phyloP scores from a whole-genome alignment of 2,113 vertebrate species.

The Chaetodon auriga region DNA sequence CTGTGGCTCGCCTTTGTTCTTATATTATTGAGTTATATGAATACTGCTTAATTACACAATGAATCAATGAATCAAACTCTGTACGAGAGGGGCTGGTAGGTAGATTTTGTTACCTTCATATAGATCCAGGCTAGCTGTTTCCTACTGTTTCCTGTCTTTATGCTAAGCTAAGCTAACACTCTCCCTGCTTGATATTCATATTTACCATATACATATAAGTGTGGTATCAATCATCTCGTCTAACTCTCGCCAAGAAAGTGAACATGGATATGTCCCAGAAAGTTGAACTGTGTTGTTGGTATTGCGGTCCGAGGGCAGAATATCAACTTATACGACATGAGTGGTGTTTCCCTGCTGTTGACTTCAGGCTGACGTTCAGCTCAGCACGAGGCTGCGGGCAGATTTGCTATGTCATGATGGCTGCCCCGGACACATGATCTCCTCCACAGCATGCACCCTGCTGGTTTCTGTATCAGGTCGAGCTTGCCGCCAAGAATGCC shows the following conservation, averaged over 20 bases:
- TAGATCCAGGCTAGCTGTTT: not conserved
- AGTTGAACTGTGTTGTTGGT: too few relatives aligned
- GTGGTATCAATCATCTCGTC: not conserved
- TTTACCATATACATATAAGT: not conserved
- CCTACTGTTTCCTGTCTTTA: not conserved
- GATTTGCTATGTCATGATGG: slow-evolving; percentile 76
- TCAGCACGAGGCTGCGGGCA: slow-evolving; percentile 41
- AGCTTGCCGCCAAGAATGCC: slow-evolving; percentile 43
- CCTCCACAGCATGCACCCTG: slow-evolving; percentile 9
- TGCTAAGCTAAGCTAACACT: slow-evolving; percentile 2
- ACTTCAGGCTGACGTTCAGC: slow-evolving; percentile 22
- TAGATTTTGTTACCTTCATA: not conserved
- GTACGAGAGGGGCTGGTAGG: too few relatives aligned
- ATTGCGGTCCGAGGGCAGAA: not conserved
- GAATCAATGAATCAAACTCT: too few relatives aligned
- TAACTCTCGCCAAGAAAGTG: not conserved
- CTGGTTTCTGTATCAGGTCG: slow-evolving; percentile 54
- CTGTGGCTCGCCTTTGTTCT: too few relatives aligned
- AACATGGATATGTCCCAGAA: not conserved
- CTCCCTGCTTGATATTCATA: not conserved
- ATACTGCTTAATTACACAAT: too few relatives aligned
- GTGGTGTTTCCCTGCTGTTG: slow-evolving; percentile 6
- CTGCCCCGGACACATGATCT: slow-evolving; percentile 59
- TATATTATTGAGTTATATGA: too few relatives aligned
- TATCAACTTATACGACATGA: slow-evolving; percentile 16